Evolutionary conservation across 2,113 vertebrate genomes (phyloP).

Genomic region (Solenodon paradoxus): DNA sequence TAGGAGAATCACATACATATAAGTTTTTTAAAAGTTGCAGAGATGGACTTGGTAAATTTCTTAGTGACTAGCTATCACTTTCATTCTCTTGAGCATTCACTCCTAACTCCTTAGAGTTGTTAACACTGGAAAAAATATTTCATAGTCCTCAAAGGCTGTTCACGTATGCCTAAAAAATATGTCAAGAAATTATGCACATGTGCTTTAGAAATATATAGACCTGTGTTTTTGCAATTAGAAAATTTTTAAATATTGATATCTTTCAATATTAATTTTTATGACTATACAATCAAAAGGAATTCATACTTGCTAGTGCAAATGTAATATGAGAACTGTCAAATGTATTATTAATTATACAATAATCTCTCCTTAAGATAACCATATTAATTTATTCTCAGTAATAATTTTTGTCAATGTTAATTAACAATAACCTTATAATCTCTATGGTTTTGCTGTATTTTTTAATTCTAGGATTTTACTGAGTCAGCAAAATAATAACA

Average conservation of each 20-base stretch:
- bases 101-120: neutral
- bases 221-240: neutral
- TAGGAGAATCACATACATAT: neutral
- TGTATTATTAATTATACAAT: neutral
- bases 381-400: neutral
- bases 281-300: neutral
- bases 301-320: neutral
- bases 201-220: neutral
- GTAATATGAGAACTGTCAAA: neutral
- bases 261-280: neutral
- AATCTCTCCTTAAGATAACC: neutral
- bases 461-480: neutral
- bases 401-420: neutral
- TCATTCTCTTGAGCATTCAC: neutral
- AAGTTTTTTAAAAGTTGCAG: neutral
- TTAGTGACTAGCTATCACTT: neutral
- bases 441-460: neutral
- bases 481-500: neutral
- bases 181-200: neutral
- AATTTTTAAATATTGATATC: no score
- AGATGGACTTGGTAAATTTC: neutral
- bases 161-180: neutral
- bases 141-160: neutral
- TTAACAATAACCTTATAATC: neutral
- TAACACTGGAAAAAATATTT: neutral